Percentiles rank a stretch among this genome's conserved stretches.
phyloP scores from a whole-genome alignment of 2,888 invertebrate species.

The Diplolepis rosae region DNA sequence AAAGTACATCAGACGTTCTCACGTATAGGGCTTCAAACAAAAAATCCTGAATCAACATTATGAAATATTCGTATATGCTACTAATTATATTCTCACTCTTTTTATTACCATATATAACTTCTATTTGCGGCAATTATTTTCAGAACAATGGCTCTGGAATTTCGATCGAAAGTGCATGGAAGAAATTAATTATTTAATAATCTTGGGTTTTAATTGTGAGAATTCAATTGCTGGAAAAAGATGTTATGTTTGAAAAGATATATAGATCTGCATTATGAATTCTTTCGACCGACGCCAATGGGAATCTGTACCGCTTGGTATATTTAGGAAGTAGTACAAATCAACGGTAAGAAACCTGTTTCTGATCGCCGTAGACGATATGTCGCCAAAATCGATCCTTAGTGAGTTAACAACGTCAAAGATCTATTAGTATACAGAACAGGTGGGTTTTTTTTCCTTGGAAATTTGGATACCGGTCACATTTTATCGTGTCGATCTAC shows the following conservation, averaged over 20 bases:
- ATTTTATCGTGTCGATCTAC: neutral
- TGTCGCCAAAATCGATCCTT: neutral
- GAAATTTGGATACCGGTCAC: neutral
- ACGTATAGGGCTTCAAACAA: neutral
- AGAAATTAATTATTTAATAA: neutral
- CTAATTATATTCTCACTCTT: conserved; percentile 1
- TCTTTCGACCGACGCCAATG: neutral
- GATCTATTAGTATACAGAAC: neutral
- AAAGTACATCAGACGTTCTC: neutral
- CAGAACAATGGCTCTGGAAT: neutral
- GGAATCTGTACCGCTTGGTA: neutral
- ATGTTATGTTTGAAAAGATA: neutral
- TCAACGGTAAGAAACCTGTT: neutral
- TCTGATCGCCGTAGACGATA: neutral
- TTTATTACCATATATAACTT: neutral
- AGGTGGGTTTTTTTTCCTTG: neutral
- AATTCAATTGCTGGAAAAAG: neutral
- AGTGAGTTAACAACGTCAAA: neutral
- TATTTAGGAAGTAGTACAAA: neutral
- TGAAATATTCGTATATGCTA: neutral
- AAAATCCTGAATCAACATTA: neutral
- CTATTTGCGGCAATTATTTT: neutral
- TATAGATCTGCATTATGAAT: neutral
- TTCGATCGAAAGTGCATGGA: neutral
- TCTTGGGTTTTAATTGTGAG: neutral